Conservation (phyloP, 2,888 invertebrate species). For the Dicyrtomina minuta region DNA sequence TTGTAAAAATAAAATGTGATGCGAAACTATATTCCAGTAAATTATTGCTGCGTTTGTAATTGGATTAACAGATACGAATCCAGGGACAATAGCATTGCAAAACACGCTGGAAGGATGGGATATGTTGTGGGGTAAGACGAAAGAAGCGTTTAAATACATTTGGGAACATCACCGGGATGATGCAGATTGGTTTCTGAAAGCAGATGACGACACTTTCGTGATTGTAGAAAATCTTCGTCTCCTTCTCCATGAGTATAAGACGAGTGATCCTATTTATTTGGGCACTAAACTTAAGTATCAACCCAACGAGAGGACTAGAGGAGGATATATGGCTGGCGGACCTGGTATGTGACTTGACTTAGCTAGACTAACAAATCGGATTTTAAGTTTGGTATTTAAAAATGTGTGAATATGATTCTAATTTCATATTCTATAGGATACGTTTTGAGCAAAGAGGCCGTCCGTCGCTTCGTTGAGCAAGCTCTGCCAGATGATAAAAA, state of each 20-base stretch:
- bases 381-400: no score
- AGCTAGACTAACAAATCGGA: no score
- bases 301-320: no score
- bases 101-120: slow-evolving; percentile 80
- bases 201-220: slow-evolving; percentile 79
- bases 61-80: slow-evolving; percentile 66
- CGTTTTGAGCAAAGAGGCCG: slow-evolving; percentile 81
- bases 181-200: slow-evolving; percentile 96
- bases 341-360: slow-evolving; percentile 77
- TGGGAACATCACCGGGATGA: slow-evolving; percentile 79
- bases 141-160: slow-evolving; percentile 85
- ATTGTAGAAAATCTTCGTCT: slow-evolving; percentile 94
- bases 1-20: no score
- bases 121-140: slow-evolving; percentile 96
- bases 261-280: slow-evolving; percentile 78
- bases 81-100: slow-evolving; percentile 79
- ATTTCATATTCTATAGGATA: slow-evolving; percentile 66
- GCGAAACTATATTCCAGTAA: no score
- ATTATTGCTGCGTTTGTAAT: no score
- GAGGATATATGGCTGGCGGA: slow-evolving; percentile 78
- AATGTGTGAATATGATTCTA: not conserved
- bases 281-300: slow-evolving; percentile 66
- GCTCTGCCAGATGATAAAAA: slow-evolving; percentile 58
- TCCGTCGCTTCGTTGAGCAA: slow-evolving; percentile 73
- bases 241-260: slow-evolving; percentile 74